These are phyloP conservation scores for Sebastes steindachneri DNA, from an alignment of 2,797 vertebrate genomes.

Conservation along the genomic window DNA sequence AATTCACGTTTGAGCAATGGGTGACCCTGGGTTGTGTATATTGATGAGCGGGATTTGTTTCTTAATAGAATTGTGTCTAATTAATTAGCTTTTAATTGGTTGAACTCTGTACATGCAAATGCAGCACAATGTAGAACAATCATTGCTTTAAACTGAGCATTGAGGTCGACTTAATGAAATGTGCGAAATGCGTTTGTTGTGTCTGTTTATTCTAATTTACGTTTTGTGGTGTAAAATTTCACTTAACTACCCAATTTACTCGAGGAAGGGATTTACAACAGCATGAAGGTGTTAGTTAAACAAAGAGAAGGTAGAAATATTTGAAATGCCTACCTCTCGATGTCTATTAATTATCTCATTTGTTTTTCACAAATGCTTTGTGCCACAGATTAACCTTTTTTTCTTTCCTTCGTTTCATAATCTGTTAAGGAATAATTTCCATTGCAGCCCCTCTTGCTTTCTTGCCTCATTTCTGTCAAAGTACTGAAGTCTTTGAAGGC, in stretches of 20 bases:
- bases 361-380: slow-evolving; percentile 58
- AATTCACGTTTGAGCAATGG: slow-evolving; percentile 78
- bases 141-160: slow-evolving; percentile 72
- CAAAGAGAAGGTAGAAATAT: slow-evolving; percentile 37
- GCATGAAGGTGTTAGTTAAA: slow-evolving; percentile 17
- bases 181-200: slow-evolving; percentile 51
- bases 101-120: slow-evolving; percentile 85
- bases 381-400: slow-evolving; percentile 60
- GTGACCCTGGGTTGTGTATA: slow-evolving; percentile 84
- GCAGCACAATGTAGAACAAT: slow-evolving; percentile 79
- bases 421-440: slow-evolving; percentile 63
- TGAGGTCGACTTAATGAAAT: slow-evolving; percentile 67
- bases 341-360: slow-evolving; percentile 62
- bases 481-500: slow-evolving; percentile 51
- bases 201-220: slow-evolving; percentile 47
- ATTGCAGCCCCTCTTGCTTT: slow-evolving; percentile 44
- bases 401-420: slow-evolving; percentile 55
- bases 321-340: slow-evolving; percentile 39
- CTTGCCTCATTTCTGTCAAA: slow-evolving; percentile 53
- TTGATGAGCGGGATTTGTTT: slow-evolving; percentile 87
- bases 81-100: slow-evolving; percentile 90
- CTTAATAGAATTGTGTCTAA: slow-evolving; percentile 89
- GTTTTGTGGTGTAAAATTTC: not conserved
- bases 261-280: slow-evolving; percentile 20
- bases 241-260: not conserved